Conservation (phyloP, 2,888 invertebrate species). For the Diaphora mendica region DNA sequence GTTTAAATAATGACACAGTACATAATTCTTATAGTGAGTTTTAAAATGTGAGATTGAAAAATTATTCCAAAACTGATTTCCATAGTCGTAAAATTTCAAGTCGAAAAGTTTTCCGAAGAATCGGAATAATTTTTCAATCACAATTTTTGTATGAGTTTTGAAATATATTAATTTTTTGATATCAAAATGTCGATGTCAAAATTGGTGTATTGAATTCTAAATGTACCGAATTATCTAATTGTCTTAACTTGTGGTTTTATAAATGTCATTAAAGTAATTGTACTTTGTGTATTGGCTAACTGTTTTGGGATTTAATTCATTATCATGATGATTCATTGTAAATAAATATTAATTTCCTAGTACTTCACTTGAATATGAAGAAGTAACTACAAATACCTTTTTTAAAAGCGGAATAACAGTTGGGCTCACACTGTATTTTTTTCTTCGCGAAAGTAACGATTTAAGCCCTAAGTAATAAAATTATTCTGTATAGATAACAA, state of each 20-base stretch:
- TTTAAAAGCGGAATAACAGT: not conserved
- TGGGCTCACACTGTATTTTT: no score
- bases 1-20: slow-evolving; percentile 20
- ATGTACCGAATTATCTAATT: slow-evolving; percentile 57
- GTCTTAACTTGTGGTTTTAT: slow-evolving; percentile 51
- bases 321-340: not conserved
- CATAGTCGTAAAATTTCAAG: slow-evolving; percentile 40
- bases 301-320: slow-evolving; percentile 24
- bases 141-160: slow-evolving; percentile 33
- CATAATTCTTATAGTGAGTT: slow-evolving; percentile 15
- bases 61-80: slow-evolving; percentile 44
- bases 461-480: not conserved
- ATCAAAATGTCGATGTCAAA: slow-evolving; percentile 20
- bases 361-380: not conserved
- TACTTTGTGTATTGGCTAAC: slow-evolving; percentile 33
- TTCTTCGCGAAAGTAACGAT: not conserved
- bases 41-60: slow-evolving; percentile 40
- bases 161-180: slow-evolving; percentile 13
- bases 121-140: slow-evolving; percentile 27
- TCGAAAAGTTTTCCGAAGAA: slow-evolving; percentile 5
- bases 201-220: slow-evolving; percentile 38
- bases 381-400: no score
- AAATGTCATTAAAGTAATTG: slow-evolving; percentile 49
- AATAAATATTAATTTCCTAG: not conserved
- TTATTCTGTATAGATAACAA: not conserved